A percentile compares a stretch with the other conserved stretches of the same genome.
Conservation (phyloP, 2,888 invertebrate species). For the Cephus rjabovi region DNA sequence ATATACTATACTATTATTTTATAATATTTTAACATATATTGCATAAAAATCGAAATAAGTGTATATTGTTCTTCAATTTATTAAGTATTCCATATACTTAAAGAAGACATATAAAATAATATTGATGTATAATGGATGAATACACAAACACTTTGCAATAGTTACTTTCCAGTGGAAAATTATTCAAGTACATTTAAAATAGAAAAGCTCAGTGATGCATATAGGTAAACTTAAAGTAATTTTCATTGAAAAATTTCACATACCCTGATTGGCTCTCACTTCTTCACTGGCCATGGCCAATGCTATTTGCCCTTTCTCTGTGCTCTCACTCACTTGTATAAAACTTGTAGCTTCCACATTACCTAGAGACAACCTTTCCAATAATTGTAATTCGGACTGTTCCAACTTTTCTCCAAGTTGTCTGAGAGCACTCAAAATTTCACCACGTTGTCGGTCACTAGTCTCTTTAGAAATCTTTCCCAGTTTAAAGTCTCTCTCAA, state of each 20-base stretch:
- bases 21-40: background rate
- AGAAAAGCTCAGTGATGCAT: too few species aligned
- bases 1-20: conserved; percentile 3
- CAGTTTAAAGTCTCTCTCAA: conserved; percentile 73
- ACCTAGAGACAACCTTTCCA: conserved; percentile 66
- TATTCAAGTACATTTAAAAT: too few species aligned
- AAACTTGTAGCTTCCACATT: conserved; percentile 64
- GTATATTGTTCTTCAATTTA: too few species aligned
- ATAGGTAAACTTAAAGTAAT: too few species aligned
- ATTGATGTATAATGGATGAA: too few species aligned
- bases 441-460: conserved; percentile 68
- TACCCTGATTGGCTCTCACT: conserved; percentile 45
- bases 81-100: too few species aligned
- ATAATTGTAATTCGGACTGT: conserved; percentile 66
- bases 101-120: too few species aligned
- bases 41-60: too few species aligned
- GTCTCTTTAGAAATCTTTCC: conserved; percentile 70
- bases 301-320: conserved; percentile 49
- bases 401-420: conserved; percentile 70
- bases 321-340: conserved; percentile 64
- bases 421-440: conserved; percentile 68
- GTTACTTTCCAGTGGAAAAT: too few species aligned
- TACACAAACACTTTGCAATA: too few species aligned
- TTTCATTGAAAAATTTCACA: too few species aligned
- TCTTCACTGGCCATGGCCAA: conserved; percentile 51